Evolutionary conservation across 2,888 invertebrate species (phyloP).

Genomic region (Pollenia angustigena): DNA sequence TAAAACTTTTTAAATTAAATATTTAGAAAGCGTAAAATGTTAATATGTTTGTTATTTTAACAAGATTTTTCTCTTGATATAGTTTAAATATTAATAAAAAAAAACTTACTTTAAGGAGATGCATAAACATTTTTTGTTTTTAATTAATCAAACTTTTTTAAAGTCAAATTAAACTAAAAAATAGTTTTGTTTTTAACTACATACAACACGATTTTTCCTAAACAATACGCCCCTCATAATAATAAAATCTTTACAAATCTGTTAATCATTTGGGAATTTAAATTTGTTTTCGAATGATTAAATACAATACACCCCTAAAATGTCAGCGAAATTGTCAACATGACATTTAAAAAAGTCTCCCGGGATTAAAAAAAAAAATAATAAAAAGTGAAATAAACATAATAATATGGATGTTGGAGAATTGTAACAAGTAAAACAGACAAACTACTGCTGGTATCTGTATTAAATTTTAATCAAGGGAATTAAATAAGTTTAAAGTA

Average conservation of each 20-base stretch:
- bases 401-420: neutral
- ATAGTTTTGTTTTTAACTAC: neutral
- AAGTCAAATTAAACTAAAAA: neutral
- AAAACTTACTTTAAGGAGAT: neutral
- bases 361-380: conserved; percentile 25
- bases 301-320: conserved; percentile 47
- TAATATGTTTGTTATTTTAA: neutral
- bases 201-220: neutral
- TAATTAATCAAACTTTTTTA: neutral
- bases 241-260: neutral
- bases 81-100: conserved; percentile 3
- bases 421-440: neutral
- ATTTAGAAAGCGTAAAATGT: conserved; percentile 67
- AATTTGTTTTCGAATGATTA: neutral
- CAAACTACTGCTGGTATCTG: neutral
- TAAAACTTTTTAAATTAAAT: conserved; percentile 32
- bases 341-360: conserved; percentile 8
- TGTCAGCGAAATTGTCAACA: conserved; percentile 36
- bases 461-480: neutral
- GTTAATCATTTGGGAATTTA: neutral
- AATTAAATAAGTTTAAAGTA: neutral
- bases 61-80: neutral
- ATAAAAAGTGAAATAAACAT: conserved; percentile 5
- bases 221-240: conserved; percentile 37
- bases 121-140: neutral